phyloP scores from a whole-genome alignment of 2,888 invertebrate species.

The Chrysotoxum bicinctum region DNA sequence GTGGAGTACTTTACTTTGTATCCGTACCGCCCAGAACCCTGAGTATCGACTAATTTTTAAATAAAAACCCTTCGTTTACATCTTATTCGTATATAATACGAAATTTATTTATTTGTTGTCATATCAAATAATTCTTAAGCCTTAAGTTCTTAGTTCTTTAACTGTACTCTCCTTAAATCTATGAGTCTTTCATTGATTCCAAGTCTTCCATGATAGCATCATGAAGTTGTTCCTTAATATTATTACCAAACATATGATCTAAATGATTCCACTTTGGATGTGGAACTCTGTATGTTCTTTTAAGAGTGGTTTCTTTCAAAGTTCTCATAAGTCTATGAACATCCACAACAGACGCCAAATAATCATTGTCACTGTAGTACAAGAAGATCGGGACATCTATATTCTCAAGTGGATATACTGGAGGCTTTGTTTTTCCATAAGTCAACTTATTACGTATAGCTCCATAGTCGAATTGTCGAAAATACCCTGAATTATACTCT shows the following conservation, averaged over 20 bases:
- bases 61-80: too few species aligned
- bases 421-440: conserved; percentile 74
- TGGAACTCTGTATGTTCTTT: conserved; percentile 74
- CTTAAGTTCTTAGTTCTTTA: too few species aligned
- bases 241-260: conserved; percentile 70
- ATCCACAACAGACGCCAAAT: conserved; percentile 76
- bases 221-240: conserved; percentile 76
- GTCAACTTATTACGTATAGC: conserved; percentile 73
- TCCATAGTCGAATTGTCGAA: conserved; percentile 77
- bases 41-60: too few species aligned
- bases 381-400: conserved; percentile 76
- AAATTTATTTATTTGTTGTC: too few species aligned
- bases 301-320: conserved; percentile 73
- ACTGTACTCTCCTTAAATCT: too few species aligned
- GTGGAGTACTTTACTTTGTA: too few species aligned
- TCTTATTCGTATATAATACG: too few species aligned
- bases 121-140: too few species aligned
- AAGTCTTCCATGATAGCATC: conserved; percentile 75
- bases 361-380: conserved; percentile 78
- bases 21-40: too few species aligned
- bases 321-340: conserved; percentile 75
- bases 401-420: conserved; percentile 74
- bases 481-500: conserved; percentile 76
- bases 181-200: conserved; percentile 23
- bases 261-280: conserved; percentile 77